phyloP scores from a whole-genome alignment of 2,113 vertebrate genomes.

The Micronycteris hirsuta region DNA sequence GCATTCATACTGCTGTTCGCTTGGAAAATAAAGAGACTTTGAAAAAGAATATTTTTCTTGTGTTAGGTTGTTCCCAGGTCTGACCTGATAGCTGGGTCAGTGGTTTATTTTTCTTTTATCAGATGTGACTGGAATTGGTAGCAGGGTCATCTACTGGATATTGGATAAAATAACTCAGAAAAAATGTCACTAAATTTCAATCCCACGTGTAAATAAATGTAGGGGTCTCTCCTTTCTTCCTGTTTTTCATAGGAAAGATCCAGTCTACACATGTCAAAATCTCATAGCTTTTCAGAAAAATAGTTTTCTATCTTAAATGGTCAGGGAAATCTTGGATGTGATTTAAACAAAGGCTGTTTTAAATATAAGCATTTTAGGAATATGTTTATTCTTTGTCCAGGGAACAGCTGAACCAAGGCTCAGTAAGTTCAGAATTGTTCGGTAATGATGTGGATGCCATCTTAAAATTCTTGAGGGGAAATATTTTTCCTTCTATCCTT shows the following conservation, averaged over 20 bases:
- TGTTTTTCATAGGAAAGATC: slow-evolving; percentile 4
- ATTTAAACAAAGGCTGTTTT: background rate
- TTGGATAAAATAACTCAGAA: slow-evolving; percentile 36
- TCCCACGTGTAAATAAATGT: background rate
- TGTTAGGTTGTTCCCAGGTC: slow-evolving; percentile 33
- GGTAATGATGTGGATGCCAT: background rate
- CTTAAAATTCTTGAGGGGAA: background rate
- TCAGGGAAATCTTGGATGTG: background rate
- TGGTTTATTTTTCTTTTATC: slow-evolving; percentile 59
- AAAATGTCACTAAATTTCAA: slow-evolving; percentile 6
- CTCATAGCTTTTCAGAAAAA: background rate
- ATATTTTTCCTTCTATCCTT: background rate
- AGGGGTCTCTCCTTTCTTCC: background rate
- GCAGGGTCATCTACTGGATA: background rate
- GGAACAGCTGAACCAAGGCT: background rate
- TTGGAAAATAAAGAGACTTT: slow-evolving; percentile 52
- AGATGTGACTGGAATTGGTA: background rate
- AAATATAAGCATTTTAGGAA: background rate
- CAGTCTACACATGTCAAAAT: background rate
- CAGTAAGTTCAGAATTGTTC: background rate
- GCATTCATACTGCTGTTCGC: slow-evolving; percentile 53
- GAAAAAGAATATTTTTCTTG: slow-evolving; percentile 57
- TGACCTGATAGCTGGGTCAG: background rate
- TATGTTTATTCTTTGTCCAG: background rate
- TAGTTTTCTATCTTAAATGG: background rate